phyloP scores from a whole-genome alignment of 1,140 invertebrate species.

The Bombus vancouverensis region DNA sequence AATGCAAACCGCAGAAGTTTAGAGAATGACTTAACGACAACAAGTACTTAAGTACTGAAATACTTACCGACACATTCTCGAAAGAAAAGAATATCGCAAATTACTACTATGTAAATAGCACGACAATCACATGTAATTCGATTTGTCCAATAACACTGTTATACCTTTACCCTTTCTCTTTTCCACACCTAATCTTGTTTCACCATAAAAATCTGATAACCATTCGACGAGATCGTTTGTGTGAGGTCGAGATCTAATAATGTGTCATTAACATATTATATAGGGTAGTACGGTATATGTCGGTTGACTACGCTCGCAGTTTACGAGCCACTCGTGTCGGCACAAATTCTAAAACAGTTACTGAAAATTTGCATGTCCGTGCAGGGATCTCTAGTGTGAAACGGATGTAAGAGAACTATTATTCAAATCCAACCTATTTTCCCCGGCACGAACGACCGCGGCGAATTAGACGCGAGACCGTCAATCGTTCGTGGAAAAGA shows the following conservation, averaged over 20 bases:
- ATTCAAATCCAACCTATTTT: slow-evolving; percentile 67
- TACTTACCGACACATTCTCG: too few relatives aligned
- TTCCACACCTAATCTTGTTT: background rate
- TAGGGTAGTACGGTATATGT: slow-evolving; percentile 14
- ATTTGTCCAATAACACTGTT: background rate
- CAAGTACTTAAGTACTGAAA: too few relatives aligned
- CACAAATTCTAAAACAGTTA: slow-evolving; percentile 60
- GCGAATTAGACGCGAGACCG: slow-evolving; percentile 48
- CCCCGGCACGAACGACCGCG: slow-evolving; percentile 48
- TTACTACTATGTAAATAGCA: too few relatives aligned
- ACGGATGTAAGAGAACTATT: slow-evolving; percentile 52
- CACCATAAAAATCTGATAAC: background rate
- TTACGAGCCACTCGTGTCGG: slow-evolving; percentile 37
- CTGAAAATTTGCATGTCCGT: slow-evolving; percentile 63
- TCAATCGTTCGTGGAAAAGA: slow-evolving; percentile 26
- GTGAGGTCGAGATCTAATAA: slow-evolving; percentile 28
- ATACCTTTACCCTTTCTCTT: too few relatives aligned
- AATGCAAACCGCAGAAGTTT: too few relatives aligned
- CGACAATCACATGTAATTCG: too few relatives aligned
- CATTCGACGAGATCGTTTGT: slow-evolving; percentile 14
- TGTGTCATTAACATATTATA: slow-evolving; percentile 55
- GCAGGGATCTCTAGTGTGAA: slow-evolving; percentile 36
- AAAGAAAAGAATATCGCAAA: too few relatives aligned
- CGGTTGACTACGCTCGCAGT: slow-evolving; percentile 10
- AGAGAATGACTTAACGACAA: too few relatives aligned